phyloP scores from a whole-genome alignment of 1,140 invertebrate genomes.

The Diorhabda sublineata region DNA sequence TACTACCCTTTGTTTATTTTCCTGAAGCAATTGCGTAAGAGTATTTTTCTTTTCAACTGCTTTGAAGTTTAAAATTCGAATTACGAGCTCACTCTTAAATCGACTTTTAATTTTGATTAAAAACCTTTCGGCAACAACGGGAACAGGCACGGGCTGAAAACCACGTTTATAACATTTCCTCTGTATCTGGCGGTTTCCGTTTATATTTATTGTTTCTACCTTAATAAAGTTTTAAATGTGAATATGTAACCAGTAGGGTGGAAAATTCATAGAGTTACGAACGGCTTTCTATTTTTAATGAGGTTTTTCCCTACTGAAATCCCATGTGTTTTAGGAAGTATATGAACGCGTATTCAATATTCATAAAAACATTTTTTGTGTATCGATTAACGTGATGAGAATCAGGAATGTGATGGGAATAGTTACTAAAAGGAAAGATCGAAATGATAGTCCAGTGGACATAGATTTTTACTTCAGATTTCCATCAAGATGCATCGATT shows the following conservation, averaged over 20 bases:
- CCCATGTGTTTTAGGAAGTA: not conserved
- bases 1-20: too few relatives aligned
- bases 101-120: not conserved
- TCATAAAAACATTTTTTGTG: not conserved
- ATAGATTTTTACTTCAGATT: too few relatives aligned
- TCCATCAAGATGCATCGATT: too few relatives aligned
- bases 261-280: not conserved
- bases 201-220: not conserved
- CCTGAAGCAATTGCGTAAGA: too few relatives aligned
- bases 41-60: too few relatives aligned
- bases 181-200: not conserved
- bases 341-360: not conserved
- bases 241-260: not conserved
- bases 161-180: conserved; percentile 2
- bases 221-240: not conserved
- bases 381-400: too few relatives aligned
- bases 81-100: too few relatives aligned
- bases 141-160: not conserved
- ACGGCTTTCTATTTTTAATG: not conserved
- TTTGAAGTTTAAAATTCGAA: too few relatives aligned
- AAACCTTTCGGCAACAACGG: not conserved
- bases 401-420: too few relatives aligned
- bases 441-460: too few relatives aligned
- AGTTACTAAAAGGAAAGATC: too few relatives aligned
- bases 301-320: not conserved